A percentile compares a stretch with the other conserved stretches of the same genome.
These are phyloP conservation scores for Ptychoptera contaminata DNA, from an alignment of 2,888 invertebrate genomes.

Conservation along the genomic window DNA sequence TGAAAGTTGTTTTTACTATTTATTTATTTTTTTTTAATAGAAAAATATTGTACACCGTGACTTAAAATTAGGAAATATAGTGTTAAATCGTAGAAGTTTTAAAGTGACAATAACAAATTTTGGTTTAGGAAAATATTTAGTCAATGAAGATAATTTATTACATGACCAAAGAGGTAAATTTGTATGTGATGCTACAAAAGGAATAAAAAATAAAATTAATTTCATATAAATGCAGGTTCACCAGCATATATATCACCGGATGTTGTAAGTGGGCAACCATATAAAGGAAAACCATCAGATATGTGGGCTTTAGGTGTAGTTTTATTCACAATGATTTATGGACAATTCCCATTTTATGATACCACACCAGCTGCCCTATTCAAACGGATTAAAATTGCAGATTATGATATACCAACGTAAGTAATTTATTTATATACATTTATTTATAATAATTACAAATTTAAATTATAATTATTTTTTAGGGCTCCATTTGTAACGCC, in stretches of 20 bases:
- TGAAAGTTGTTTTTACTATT: not conserved
- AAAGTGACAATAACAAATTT: constrained; percentile 58
- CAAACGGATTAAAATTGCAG: constrained; percentile 56
- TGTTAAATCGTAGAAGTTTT: constrained; percentile 49
- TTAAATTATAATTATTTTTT: constrained; percentile 5
- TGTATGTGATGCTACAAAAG: too few species aligned
- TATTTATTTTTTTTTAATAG: constrained; percentile 28
- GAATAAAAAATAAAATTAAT: too few species aligned
- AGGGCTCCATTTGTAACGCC: constrained; percentile 6
- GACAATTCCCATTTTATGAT: constrained; percentile 69
- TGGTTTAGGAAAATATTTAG: constrained; percentile 40
- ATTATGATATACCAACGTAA: constrained; percentile 57
- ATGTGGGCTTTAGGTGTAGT: constrained; percentile 74
- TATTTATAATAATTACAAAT: not conserved
- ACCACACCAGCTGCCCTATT: constrained; percentile 56
- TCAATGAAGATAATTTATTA: constrained; percentile 39
- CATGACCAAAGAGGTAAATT: constrained; percentile 45
- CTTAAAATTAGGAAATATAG: constrained; percentile 60
- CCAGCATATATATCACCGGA: constrained; percentile 72
- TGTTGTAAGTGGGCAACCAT: constrained; percentile 58
- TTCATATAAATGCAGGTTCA: too few species aligned
- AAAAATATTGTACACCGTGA: constrained; percentile 65
- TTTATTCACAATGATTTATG: constrained; percentile 62
- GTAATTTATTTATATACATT: constrained; percentile 16
- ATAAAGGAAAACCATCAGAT: constrained; percentile 63